phyloP scores from a whole-genome alignment of 1,140 invertebrate genomes.

The Drosophila nigromelanica region DNA sequence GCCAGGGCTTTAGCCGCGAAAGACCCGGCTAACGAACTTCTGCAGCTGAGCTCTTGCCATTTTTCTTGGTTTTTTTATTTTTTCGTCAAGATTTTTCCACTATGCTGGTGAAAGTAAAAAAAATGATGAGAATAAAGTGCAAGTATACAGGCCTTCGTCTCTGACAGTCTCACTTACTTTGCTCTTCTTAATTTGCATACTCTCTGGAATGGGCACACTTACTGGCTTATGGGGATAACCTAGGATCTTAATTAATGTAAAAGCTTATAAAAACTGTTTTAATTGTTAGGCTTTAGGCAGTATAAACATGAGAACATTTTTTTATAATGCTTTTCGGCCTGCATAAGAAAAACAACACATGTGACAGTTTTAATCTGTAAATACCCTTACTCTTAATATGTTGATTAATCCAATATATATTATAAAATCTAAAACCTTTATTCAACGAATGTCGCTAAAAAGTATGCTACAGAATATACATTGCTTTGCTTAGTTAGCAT shows the following conservation, averaged over 20 bases:
- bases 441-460: background rate
- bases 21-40: constrained; percentile 46
- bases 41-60: constrained; percentile 53
- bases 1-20: constrained; percentile 22
- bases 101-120: constrained; percentile 44
- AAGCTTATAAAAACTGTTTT: constrained; percentile 28
- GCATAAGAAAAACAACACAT: too few relatives aligned
- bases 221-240: constrained; percentile 43
- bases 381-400: too few relatives aligned
- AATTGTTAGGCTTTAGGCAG: constrained; percentile 32
- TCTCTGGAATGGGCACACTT: constrained; percentile 23
- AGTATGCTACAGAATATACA: constrained; percentile 1
- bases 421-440: too few relatives aligned
- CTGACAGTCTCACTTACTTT: constrained; percentile 17
- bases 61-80: constrained; percentile 36
- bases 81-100: constrained; percentile 20
- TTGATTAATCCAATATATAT: too few relatives aligned
- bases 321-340: too few relatives aligned
- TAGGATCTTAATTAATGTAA: constrained; percentile 40
- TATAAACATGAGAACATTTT: constrained; percentile 4
- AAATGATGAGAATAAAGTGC: constrained; percentile 60
- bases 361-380: too few relatives aligned
- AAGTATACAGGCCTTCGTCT: constrained; percentile 40
- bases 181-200: constrained; percentile 48
- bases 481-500: background rate